Evolutionary conservation across 2,888 invertebrate species (phyloP).

Genomic region (Acronicta psi): DNA sequence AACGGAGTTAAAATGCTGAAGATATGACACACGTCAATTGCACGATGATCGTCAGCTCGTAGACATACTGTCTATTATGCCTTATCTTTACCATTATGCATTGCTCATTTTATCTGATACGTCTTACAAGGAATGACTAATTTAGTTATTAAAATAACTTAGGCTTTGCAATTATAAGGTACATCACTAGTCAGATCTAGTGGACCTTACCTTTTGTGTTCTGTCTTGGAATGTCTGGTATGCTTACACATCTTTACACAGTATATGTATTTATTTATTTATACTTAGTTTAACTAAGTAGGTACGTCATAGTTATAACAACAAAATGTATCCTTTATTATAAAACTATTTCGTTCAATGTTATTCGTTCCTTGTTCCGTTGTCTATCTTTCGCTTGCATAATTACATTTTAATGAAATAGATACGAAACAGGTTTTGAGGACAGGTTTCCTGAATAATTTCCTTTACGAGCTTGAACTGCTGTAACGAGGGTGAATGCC

Average conservation of each 20-base stretch:
- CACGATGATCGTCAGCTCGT: constrained; percentile 10
- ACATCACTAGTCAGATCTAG: neutral
- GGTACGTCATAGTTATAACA: neutral
- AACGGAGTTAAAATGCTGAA: constrained; percentile 17
- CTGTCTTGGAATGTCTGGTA: constrained; percentile 1
- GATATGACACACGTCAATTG: constrained; percentile 29
- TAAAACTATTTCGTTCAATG: neutral
- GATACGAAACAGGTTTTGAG: constrained; percentile 24
- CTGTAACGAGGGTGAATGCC: constrained; percentile 60
- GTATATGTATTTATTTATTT: neutral
- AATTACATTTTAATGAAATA: constrained; percentile 17
- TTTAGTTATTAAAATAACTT: constrained; percentile 32
- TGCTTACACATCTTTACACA: neutral
- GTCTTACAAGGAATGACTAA: constrained; percentile 39
- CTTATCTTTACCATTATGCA: constrained; percentile 40
- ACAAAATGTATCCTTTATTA: neutral
- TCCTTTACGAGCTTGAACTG: constrained; percentile 31
- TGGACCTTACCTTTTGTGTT: neutral
- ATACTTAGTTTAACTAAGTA: neutral
- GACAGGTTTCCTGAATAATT: constrained; percentile 45
- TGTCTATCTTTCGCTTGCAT: constrained; percentile 4
- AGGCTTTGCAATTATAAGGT: constrained; percentile 1
- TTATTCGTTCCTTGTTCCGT: neutral
- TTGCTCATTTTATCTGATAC: constrained; percentile 40
- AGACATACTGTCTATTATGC: constrained; percentile 31